phyloP scores from a whole-genome alignment of 2,113 vertebrate genomes.

The Amia ocellicauda region DNA sequence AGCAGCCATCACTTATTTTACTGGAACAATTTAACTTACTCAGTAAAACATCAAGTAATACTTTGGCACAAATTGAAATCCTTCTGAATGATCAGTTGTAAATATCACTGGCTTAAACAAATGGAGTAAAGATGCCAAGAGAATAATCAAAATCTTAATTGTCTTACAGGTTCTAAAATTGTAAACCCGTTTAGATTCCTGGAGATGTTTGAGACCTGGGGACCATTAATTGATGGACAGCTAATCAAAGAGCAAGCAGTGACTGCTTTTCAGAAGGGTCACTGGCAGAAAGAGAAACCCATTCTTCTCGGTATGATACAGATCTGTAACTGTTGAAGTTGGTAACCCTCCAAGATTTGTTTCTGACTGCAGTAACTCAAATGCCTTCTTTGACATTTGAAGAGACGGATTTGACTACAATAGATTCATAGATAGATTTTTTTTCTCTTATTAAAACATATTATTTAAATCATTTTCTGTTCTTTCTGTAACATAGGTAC shows the following conservation, averaged over 20 bases:
- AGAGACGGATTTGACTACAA: no score
- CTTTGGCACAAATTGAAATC: no score
- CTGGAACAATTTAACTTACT: no score
- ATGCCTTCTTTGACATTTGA: no score
- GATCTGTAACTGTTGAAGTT: background rate
- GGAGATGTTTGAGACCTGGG: constrained; percentile 69
- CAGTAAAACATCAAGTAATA: no score
- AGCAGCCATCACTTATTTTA: no score
- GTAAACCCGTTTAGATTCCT: constrained; percentile 66
- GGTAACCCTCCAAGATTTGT: background rate
- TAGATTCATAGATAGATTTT: no score
- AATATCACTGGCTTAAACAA: no score
- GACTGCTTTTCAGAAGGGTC: constrained; percentile 58
- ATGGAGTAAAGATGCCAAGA: no score
- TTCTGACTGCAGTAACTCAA: background rate
- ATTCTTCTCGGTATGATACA: constrained; percentile 55
- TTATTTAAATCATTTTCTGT: background rate
- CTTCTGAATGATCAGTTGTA: no score
- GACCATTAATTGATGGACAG: constrained; percentile 57
- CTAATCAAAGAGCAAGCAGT: constrained; percentile 63
- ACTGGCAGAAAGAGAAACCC: constrained; percentile 67
- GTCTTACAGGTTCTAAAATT: constrained; percentile 55
- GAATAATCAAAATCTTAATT: no score
- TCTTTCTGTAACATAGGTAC: constrained; percentile 50
- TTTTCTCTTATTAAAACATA: background rate